A percentile compares a stretch with the other conserved stretches of the same genome.
phyloP scores from a whole-genome alignment of 1,140 invertebrate species.

The Papilio machaon region DNA sequence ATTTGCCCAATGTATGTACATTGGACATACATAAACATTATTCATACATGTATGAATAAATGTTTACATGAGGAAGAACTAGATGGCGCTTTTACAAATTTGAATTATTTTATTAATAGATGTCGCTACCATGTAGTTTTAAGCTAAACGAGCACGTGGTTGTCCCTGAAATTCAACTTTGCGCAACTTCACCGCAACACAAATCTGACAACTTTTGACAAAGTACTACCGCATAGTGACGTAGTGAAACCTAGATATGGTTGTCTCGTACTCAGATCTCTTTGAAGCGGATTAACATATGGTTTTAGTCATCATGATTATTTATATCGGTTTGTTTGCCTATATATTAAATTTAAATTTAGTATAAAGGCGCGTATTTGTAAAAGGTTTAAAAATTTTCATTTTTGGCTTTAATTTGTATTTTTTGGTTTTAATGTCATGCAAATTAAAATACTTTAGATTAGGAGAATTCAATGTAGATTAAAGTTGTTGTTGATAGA shows the following conservation, averaged over 20 bases:
- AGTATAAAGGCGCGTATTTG: too few relatives aligned
- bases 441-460: too few relatives aligned
- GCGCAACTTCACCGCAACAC: slow-evolving; percentile 20
- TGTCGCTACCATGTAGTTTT: neutral
- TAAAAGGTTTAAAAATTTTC: too few relatives aligned
- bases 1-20: too few relatives aligned
- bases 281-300: neutral
- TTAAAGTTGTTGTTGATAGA: too few relatives aligned
- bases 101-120: neutral
- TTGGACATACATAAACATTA: neutral
- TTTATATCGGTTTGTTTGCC: too few relatives aligned
- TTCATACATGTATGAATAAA: neutral
- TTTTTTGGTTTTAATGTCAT: too few relatives aligned
- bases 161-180: slow-evolving; percentile 15
- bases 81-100: neutral
- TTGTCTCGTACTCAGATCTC: neutral
- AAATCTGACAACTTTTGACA: slow-evolving; percentile 16
- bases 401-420: too few relatives aligned
- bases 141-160: neutral
- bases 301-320: too few relatives aligned
- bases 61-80: neutral
- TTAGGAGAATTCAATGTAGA: too few relatives aligned
- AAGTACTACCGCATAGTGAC: slow-evolving; percentile 20
- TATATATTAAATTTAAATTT: too few relatives aligned
- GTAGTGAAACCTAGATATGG: slow-evolving; percentile 12